These are phyloP conservation scores for Phaenicophaeus curvirostris DNA, from an alignment of 2,797 vertebrate genomes.

Conservation along the genomic window DNA sequence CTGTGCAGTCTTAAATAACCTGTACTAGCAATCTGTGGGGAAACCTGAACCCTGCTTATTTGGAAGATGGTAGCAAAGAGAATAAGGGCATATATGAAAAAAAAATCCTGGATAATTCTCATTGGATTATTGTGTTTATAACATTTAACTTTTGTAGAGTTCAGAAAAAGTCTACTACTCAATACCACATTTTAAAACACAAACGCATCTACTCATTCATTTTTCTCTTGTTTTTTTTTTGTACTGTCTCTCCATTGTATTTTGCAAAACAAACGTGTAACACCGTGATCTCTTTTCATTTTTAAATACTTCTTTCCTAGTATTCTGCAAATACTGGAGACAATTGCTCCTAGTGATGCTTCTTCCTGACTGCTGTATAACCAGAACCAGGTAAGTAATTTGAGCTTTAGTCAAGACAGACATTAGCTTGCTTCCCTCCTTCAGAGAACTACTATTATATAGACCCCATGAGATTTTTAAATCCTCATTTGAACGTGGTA, in stretches of 20 bases:
- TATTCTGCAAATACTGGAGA: background rate
- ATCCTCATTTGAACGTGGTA: background rate
- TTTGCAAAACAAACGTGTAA: background rate
- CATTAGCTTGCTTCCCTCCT: background rate
- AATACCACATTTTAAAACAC: background rate
- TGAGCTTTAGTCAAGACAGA: background rate
- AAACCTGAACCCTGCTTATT: background rate
- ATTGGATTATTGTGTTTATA: background rate
- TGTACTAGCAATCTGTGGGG: background rate
- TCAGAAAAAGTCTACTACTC: background rate
- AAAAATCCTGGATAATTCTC: constrained; percentile 3
- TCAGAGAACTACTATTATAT: background rate
- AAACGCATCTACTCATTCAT: background rate
- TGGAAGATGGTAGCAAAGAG: background rate
- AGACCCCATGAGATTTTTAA: background rate
- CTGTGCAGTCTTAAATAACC: too few species aligned
- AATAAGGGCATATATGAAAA: constrained; percentile 8
- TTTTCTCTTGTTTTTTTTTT: background rate
- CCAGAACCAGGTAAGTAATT: background rate
- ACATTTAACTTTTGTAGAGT: background rate
- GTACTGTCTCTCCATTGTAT: background rate
- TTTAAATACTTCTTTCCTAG: background rate
- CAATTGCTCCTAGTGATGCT: background rate
- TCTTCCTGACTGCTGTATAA: background rate
- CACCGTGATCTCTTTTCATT: background rate